phyloP scores from a whole-genome alignment of 2,888 invertebrate species.

The Patella pellucida region DNA sequence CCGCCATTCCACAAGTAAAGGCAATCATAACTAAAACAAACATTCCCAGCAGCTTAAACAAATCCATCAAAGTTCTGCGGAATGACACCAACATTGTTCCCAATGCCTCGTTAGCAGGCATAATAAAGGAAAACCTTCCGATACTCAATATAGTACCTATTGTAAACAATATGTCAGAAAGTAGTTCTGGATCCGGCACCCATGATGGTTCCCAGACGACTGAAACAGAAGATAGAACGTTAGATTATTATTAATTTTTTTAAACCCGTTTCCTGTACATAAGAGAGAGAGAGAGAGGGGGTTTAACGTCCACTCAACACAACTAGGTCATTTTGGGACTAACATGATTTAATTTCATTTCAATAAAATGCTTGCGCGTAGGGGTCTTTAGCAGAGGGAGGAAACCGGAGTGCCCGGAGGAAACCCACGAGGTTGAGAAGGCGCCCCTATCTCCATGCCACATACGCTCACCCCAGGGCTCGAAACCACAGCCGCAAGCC shows the following conservation, averaged over 20 bases:
- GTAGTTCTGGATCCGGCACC: slow-evolving; percentile 56
- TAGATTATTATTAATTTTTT: not conserved
- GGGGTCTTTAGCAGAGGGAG: too few relatives aligned
- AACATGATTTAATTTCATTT: too few relatives aligned
- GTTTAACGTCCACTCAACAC: too few relatives aligned
- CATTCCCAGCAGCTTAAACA: slow-evolving; percentile 58
- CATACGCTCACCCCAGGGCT: too few relatives aligned
- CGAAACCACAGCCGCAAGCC: too few relatives aligned
- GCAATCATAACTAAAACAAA: slow-evolving; percentile 61
- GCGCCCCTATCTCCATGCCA: too few relatives aligned
- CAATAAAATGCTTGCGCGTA: too few relatives aligned
- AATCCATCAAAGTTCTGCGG: slow-evolving; percentile 58
- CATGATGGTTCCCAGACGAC: slow-evolving; percentile 47
- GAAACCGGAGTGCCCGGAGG: too few relatives aligned
- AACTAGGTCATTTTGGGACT: too few relatives aligned
- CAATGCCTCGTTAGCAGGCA: slow-evolving; percentile 64
- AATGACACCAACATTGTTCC: slow-evolving; percentile 64
- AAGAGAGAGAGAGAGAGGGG: too few relatives aligned
- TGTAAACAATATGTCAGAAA: slow-evolving; percentile 61
- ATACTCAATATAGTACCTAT: slow-evolving; percentile 59
- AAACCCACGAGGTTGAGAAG: too few relatives aligned
- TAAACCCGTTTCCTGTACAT: too few relatives aligned
- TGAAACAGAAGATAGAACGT: slow-evolving; percentile 17
- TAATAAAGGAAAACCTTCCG: slow-evolving; percentile 59
- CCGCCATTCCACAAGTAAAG: slow-evolving; percentile 62